phyloP scores from a whole-genome alignment of 2,113 vertebrate species.

The Sylvicapra grimmia region DNA sequence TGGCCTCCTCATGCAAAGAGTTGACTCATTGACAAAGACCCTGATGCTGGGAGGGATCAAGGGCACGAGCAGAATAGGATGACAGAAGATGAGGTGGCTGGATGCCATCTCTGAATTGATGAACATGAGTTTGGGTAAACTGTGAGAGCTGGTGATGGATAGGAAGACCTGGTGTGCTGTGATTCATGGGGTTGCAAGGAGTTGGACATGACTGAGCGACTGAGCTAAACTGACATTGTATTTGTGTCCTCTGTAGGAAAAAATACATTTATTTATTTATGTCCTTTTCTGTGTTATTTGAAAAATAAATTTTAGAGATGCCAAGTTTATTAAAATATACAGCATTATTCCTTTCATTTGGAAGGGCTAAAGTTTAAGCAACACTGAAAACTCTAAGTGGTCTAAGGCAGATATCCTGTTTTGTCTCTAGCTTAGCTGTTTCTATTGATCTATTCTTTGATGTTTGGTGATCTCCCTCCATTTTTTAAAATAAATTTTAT shows the following conservation, averaged over 20 bases:
- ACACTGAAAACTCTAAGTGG: neutral
- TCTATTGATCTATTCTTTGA: neutral
- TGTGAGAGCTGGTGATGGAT: too few species aligned
- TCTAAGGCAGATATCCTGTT: neutral
- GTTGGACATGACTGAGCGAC: rapidly evolving
- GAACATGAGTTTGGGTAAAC: too few species aligned
- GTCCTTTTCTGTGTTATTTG: neutral
- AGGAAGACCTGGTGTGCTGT: too few species aligned
- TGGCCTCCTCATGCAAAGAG: too few species aligned
- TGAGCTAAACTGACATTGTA: neutral
- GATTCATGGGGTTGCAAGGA: too few species aligned
- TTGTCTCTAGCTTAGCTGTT: neutral
- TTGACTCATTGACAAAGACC: too few species aligned
- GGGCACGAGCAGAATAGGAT: too few species aligned
- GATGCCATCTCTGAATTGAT: too few species aligned
- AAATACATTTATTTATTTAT: neutral
- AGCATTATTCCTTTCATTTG: neutral
- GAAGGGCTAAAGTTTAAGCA: neutral
- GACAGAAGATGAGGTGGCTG: too few species aligned
- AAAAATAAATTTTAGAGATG: neutral
- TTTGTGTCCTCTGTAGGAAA: neutral
- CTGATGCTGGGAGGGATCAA: too few species aligned
- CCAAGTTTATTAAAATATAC: neutral
- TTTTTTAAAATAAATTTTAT: neutral
- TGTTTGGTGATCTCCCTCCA: neutral